Evolutionary conservation across 2,113 vertebrate genomes (phyloP).

Genomic region (Podilymbus podiceps): DNA sequence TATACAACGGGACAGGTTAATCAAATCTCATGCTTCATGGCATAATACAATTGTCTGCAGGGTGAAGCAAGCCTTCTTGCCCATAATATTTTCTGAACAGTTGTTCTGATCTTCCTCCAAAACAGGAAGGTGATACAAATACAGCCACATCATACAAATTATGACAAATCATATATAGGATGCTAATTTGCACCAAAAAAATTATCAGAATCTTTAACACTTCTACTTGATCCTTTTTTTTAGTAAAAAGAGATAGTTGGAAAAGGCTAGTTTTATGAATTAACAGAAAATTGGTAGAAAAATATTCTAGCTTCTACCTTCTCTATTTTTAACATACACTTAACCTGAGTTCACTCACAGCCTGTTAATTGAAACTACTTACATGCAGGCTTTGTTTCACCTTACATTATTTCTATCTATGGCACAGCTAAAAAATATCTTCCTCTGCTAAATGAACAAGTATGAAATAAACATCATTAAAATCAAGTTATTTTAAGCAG

Average conservation of each 20-base stretch:
- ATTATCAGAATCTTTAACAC: neutral
- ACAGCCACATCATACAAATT: neutral
- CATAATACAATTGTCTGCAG: neutral
- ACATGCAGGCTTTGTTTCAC: neutral
- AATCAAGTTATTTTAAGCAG: neutral
- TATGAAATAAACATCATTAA: neutral
- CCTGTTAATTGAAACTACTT: neutral
- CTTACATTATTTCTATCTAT: neutral
- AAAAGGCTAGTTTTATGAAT: neutral
- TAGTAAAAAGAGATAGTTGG: neutral
- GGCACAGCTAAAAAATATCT: neutral
- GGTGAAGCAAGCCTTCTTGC: neutral
- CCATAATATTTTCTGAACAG: neutral
- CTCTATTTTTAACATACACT: neutral
- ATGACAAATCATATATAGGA: neutral
- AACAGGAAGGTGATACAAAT: neutral
- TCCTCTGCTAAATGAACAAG: neutral
- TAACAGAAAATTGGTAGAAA: neutral
- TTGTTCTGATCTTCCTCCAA: neutral
- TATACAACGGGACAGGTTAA: neutral
- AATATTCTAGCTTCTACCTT: neutral
- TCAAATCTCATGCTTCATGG: constrained; percentile 16
- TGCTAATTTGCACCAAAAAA: neutral
- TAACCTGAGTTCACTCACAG: neutral
- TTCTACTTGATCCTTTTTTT: neutral